These are phyloP conservation scores for Tamandua tetradactyla DNA, from an alignment of 2,797 vertebrate genomes.

Conservation along the genomic window DNA sequence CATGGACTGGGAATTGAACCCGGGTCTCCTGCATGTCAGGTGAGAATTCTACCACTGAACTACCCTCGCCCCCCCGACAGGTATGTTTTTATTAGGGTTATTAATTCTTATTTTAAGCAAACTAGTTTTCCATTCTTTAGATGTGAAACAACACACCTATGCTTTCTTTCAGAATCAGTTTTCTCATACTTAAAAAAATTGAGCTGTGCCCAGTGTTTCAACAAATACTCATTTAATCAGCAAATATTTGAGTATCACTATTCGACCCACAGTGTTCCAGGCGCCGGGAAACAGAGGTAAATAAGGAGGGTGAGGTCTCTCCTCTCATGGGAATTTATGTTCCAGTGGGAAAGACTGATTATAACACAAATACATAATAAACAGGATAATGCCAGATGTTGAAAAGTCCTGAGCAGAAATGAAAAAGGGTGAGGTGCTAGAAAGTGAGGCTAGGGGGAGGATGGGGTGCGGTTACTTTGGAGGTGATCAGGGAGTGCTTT, in stretches of 20 bases:
- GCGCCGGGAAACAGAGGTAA: neutral
- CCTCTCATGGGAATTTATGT: neutral
- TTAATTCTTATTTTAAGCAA: conserved; percentile 7
- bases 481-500: neutral
- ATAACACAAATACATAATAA: neutral
- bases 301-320: neutral
- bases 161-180: neutral
- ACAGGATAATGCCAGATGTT: too few species aligned
- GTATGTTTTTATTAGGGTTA: conserved; percentile 21
- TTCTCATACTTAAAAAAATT: neutral
- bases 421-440: accelerated
- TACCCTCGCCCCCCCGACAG: too few species aligned
- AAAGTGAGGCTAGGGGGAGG: neutral
- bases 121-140: neutral
- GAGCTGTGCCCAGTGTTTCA: neutral
- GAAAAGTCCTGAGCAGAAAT: neutral
- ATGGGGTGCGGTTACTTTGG: neutral
- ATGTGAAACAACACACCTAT: neutral
- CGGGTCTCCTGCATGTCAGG: too few species aligned
- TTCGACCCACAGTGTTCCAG: neutral
- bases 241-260: neutral
- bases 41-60: too few species aligned
- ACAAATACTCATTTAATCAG: neutral
- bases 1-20: too few species aligned
- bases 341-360: neutral